Evolutionary conservation across 2,888 invertebrate genomes (phyloP).

Genomic region (Phymatocera aterrima): DNA sequence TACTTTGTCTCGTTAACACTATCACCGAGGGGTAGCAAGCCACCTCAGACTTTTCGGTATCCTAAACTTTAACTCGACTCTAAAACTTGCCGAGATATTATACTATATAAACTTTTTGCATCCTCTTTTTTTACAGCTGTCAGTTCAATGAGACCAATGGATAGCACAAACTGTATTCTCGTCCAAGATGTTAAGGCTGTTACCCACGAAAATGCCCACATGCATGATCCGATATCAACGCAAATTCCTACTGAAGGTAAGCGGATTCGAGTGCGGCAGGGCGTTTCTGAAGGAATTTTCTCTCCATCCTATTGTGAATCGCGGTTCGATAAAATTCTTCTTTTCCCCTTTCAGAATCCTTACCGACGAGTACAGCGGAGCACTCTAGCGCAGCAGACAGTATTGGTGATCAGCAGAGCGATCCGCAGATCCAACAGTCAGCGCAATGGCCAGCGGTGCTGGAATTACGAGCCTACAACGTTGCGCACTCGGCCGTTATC

Average conservation of each 20-base stretch:
- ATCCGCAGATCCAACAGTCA: conserved; percentile 84
- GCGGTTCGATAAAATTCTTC: neutral
- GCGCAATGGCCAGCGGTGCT: conserved; percentile 87
- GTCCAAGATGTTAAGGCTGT: conserved; percentile 93
- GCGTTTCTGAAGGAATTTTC: neutral
- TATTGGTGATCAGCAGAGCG: conserved; percentile 77
- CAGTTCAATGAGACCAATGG: conserved; percentile 93
- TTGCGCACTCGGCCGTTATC: conserved; percentile 89
- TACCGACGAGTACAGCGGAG: conserved; percentile 83
- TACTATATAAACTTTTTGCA: conserved; percentile 57
- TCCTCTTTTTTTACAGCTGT: conserved; percentile 82
- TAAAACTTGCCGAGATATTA: neutral
- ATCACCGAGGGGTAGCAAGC: neutral
- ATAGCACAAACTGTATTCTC: conserved; percentile 92
- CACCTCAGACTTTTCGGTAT: neutral
- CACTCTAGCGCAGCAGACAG: conserved; percentile 79
- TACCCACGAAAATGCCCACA: conserved; percentile 88
- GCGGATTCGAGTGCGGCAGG: conserved; percentile 47
- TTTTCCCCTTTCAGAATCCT: conserved; percentile 79
- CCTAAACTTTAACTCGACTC: neutral
- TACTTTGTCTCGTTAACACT: conserved; percentile 33
- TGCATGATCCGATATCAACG: conserved; percentile 84
- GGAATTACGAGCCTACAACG: conserved; percentile 90
- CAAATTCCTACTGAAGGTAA: conserved; percentile 84
- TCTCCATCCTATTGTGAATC: neutral